Conservation (phyloP, 1,140 invertebrate species). For the Macrotrachela quadricornifera region DNA sequence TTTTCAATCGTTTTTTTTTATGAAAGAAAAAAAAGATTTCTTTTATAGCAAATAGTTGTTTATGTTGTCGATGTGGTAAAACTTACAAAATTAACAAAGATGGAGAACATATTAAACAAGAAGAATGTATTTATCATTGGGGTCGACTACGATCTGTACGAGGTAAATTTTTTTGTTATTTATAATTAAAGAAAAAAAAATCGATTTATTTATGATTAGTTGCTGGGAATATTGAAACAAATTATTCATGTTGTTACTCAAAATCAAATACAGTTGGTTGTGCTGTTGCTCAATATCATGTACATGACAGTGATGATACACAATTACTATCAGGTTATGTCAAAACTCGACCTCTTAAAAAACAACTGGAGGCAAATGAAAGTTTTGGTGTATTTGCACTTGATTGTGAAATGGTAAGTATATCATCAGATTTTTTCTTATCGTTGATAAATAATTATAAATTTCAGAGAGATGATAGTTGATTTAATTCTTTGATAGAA, state of each 20-base stretch:
- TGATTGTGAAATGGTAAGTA: constrained; percentile 66
- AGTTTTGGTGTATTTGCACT: constrained; percentile 46
- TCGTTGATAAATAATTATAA: too few species aligned
- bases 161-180: neutral
- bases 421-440: too few species aligned
- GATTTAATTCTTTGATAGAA: too few species aligned
- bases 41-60: neutral
- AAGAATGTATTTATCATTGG: constrained; percentile 9
- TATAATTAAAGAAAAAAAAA: too few species aligned
- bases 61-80: constrained; percentile 3
- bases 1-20: too few species aligned
- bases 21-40: neutral
- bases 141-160: neutral
- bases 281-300: constrained; percentile 2
- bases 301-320: constrained; percentile 2
- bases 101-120: neutral
- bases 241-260: constrained; percentile 3
- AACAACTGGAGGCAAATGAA: neutral
- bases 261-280: neutral
- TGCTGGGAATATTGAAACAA: neutral
- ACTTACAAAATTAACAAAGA: neutral
- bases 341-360: neutral
- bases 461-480: too few species aligned
- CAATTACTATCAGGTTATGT: neutral
- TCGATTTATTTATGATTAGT: too few species aligned